A percentile compares a stretch with the other conserved stretches of the same genome.
These are phyloP conservation scores for Drosophila atripex DNA, from an alignment of 2,888 invertebrate species.

Conservation along the genomic window DNA sequence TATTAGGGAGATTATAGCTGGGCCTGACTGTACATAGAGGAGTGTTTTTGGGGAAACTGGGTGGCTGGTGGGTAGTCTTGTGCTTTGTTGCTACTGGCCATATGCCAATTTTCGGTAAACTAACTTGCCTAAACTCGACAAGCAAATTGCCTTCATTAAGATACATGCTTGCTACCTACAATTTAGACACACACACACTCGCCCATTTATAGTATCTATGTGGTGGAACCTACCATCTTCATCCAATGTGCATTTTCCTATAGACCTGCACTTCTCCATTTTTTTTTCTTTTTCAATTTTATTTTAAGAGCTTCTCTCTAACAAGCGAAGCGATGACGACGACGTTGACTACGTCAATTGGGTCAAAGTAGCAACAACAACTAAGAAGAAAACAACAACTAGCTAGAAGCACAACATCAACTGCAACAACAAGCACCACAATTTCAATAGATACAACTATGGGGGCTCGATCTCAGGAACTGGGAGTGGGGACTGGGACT, in stretches of 20 bases:
- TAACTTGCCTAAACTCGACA: conserved; percentile 80
- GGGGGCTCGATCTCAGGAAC: conserved; percentile 40
- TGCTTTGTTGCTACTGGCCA: conserved; percentile 78
- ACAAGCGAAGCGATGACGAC: conserved; percentile 54
- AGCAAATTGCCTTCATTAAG: conserved; percentile 80
- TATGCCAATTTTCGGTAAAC: conserved; percentile 81
- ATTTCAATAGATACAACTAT: conserved; percentile 65
- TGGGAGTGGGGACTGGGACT: too few species aligned
- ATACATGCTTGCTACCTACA: conserved; percentile 79
- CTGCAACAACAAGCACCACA: conserved; percentile 53
- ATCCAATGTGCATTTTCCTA: conserved; percentile 47
- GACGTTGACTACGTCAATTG: conserved; percentile 69
- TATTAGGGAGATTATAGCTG: background rate
- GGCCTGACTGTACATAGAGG: conserved; percentile 4
- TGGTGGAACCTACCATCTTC: conserved; percentile 58
- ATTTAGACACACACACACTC: conserved; percentile 61
- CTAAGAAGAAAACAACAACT: conserved; percentile 41
- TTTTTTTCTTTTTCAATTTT: conserved; percentile 35
- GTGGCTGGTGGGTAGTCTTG: conserved; percentile 22
- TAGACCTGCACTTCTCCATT: conserved; percentile 42
- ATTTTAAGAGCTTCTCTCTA: conserved; percentile 41
- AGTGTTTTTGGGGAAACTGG: conserved; percentile 3
- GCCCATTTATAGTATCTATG: conserved; percentile 7
- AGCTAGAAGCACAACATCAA: conserved; percentile 20
- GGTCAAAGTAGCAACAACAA: conserved; percentile 56